Conservation (phyloP, 2,113 vertebrate species). For the Jacana jacana region DNA sequence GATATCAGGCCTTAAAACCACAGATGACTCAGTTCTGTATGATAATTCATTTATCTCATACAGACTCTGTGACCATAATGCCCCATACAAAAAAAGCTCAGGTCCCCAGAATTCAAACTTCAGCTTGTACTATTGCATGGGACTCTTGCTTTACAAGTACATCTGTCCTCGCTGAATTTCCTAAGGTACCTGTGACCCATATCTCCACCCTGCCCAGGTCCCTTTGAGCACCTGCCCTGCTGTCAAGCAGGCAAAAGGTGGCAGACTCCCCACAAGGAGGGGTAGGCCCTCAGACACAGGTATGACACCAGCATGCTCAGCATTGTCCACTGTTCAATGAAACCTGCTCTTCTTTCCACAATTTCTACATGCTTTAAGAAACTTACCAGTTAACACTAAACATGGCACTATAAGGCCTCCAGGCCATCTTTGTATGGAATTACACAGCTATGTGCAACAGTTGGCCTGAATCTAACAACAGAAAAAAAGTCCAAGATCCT, state of each 20-base stretch:
- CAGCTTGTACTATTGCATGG: background rate
- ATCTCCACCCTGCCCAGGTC: background rate
- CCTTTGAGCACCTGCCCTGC: background rate
- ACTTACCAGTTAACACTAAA: background rate
- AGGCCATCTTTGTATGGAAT: background rate
- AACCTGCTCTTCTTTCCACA: background rate
- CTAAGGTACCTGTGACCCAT: background rate
- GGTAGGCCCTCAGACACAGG: background rate
- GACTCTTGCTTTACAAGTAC: background rate
- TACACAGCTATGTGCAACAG: background rate
- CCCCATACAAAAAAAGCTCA: background rate
- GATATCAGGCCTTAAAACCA: background rate
- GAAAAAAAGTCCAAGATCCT: background rate
- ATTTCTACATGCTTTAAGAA: background rate
- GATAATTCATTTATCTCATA: background rate
- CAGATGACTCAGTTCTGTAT: background rate
- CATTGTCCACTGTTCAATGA: background rate
- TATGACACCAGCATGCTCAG: background rate
- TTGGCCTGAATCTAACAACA: background rate
- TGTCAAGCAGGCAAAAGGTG: background rate
- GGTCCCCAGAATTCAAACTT: background rate
- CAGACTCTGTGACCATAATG: background rate
- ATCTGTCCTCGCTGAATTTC: background rate
- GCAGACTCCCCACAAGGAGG: background rate
- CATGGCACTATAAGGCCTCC: background rate